Percentiles rank a stretch among this genome's conserved stretches.
Conservation (phyloP, 2,113 vertebrate genomes). For the Hoplias malabaricus region DNA sequence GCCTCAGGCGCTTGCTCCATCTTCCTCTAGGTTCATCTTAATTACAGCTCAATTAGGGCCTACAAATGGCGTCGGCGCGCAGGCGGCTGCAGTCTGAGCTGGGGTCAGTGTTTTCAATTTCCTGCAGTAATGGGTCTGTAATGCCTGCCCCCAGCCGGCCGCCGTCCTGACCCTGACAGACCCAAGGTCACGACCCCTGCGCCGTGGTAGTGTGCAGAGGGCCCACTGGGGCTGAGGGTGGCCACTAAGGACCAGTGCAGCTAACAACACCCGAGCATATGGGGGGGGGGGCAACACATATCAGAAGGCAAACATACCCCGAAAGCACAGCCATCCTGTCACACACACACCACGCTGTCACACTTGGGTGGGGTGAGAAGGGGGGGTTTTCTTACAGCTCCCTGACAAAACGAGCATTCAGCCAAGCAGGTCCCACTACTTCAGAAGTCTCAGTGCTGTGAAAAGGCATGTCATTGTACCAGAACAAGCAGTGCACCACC, state of each 20-base stretch:
- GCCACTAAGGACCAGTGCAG: slow-evolving; percentile 75
- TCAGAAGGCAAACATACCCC: slow-evolving; percentile 59
- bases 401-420: slow-evolving; percentile 72
- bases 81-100: slow-evolving; percentile 58
- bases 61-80: slow-evolving; percentile 73
- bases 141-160: slow-evolving; percentile 68
- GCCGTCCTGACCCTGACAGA: slow-evolving; percentile 74
- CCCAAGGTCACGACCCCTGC: slow-evolving; percentile 80
- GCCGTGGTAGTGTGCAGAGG: slow-evolving; percentile 72
- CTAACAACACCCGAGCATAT: slow-evolving; percentile 57
- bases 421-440: slow-evolving; percentile 61
- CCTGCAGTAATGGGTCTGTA: slow-evolving; percentile 80
- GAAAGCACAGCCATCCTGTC: background rate
- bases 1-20: slow-evolving; percentile 52
- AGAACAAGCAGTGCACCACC: background rate
- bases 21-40: slow-evolving; percentile 67
- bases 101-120: slow-evolving; percentile 85
- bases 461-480: slow-evolving; percentile 67
- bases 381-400: slow-evolving; percentile 60
- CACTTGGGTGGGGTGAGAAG: background rate
- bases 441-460: slow-evolving; percentile 54
- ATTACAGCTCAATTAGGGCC: slow-evolving; percentile 71
- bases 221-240: slow-evolving; percentile 63
- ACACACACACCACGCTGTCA: slow-evolving; percentile 33
- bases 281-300: slow-evolving; percentile 64